A percentile compares a stretch with the other conserved stretches of the same genome.
phyloP scores from a whole-genome alignment of 1,140 invertebrate genomes.

The Drosophila biarmipes region DNA sequence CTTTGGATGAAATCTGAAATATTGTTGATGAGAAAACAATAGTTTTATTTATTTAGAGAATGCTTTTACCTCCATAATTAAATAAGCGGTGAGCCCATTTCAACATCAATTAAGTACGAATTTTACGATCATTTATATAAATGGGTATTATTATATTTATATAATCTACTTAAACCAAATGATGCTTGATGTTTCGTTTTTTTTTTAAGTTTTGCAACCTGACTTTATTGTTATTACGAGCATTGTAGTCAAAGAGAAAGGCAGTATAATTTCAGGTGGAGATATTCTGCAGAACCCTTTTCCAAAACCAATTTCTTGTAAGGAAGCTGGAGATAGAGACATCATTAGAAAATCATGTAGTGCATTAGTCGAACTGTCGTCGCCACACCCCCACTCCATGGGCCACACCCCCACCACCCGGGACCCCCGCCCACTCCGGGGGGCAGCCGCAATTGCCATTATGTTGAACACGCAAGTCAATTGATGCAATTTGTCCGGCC shows the following conservation, averaged over 20 bases:
- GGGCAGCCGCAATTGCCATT: slow-evolving; percentile 69
- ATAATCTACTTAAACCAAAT: no score
- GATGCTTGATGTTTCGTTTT: no score
- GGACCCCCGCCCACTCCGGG: slow-evolving; percentile 42
- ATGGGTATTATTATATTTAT: no score
- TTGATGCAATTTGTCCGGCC: slow-evolving; percentile 82
- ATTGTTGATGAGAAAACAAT: neutral
- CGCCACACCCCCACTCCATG: slow-evolving; percentile 57
- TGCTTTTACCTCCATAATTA: neutral
- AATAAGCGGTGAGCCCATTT: neutral
- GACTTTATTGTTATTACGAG: no score
- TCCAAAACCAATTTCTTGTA: neutral
- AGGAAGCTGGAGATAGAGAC: slow-evolving; percentile 52
- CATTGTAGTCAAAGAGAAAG: no score
- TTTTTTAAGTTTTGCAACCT: no score
- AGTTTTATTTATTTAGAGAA: neutral
- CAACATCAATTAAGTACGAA: neutral
- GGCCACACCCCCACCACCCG: neutral
- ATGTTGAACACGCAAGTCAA: slow-evolving; percentile 83
- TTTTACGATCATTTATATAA: no score
- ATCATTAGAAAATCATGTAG: slow-evolving; percentile 82
- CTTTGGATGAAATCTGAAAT: neutral
- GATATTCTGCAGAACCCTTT: no score
- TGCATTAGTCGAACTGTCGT: slow-evolving; percentile 74
- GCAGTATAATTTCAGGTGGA: no score